Base-by-base conservation (phyloP, 2,888 invertebrate species). In the Argyresthia albistria region DNA sequence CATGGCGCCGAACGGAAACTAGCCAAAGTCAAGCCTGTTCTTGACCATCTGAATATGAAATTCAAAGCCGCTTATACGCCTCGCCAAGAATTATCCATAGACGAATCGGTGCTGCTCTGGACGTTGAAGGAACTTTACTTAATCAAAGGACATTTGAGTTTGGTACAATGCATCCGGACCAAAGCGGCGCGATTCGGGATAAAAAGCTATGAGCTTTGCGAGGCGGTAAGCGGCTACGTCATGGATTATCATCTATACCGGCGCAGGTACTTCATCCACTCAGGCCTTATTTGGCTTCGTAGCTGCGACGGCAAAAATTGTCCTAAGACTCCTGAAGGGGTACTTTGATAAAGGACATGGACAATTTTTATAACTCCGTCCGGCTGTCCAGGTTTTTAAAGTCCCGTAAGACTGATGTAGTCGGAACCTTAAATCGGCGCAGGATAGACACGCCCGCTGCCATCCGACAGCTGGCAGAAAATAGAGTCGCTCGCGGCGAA, bases 131-230 rank as follows among this genome's bases (percentile, higher is more conserved):
- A n/a, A n/a, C n/a, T n/a, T n/a, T n/a, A n/a, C n/a, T n/a, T n/a
- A n/a, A n/a, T n/a, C n/a, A 54, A 54, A 39, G 55, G 55, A n/a
- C 46, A 37, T 42, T 45, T 55, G 37, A 51, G 47, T n/a, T 56
- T 47, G 50, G 37, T 53, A 10, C 55, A 53, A 36, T 53, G 47
- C 35, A 55, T 55, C 43, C 50, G 47, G 43, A 60, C 60, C 25
- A 63, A 62, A 57, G 52, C 59, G 52, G 58, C 64, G 39, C 49
- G 60, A 35, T 53, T 53, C 42, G 55, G 53, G 4, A 53, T 55
- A 35, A 55, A 55, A 45, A 48, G n/a, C 9, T 55, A 53, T 16
- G 53, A 53, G 39, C 48, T 55, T 12, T 55, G 55, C 42, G 53
- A 55, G 46, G 12, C 46, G 25, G 12, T 16, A n/a, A 45, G 46